Evolutionary conservation across 2,113 vertebrate species (phyloP), one percentile per base, ranked within the genome.

Genomic region (Cephalopterus ornatus): DNA sequence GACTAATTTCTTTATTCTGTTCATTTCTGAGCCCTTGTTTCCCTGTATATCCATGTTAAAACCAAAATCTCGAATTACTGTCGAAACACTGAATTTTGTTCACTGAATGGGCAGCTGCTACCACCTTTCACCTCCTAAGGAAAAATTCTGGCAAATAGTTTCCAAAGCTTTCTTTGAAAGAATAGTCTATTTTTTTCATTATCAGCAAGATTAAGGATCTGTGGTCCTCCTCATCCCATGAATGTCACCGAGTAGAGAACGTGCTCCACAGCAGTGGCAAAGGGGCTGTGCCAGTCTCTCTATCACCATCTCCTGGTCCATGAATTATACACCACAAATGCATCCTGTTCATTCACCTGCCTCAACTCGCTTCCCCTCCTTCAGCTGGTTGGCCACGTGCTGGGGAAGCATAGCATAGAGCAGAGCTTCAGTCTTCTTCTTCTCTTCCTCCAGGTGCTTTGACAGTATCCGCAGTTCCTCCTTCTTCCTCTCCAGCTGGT

Each of bases 401-500:
- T 98, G 98, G 55, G 98, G 98, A 42, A 98, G 97, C 98, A 98
- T 98, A 87, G 98, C 98, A 1, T 98, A 98, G 58, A 98, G 98
- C 80, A 98, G 94, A 65, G 97, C 95, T 86, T 98, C 98, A 1
- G 98, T 98, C 94, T 98, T 98, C 44, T 97, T 97, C 93, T 97
- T 98, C 93, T 98, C 98, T 73, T 98, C 98, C 89, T 98, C 98
- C 78, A 98, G 96, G 80, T 98, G 98, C 85, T 98, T 98, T 0
- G 98, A 98, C 46, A 98, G 85, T 44, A 98, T 93, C 39, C 97
- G 78, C 53, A 98, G 97, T 41, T 98, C 98, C 62, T 98, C 98
- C 81, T 98, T 98, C 93, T 98, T 98, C 83, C 98, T 98, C 96
- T 99, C 98, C 75, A 99, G 97, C 97, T 99, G 98, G 93, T 97